These are phyloP conservation scores for Pyrochroa serraticornis DNA, from an alignment of 2,888 invertebrate species.

Conservation along the genomic window DNA sequence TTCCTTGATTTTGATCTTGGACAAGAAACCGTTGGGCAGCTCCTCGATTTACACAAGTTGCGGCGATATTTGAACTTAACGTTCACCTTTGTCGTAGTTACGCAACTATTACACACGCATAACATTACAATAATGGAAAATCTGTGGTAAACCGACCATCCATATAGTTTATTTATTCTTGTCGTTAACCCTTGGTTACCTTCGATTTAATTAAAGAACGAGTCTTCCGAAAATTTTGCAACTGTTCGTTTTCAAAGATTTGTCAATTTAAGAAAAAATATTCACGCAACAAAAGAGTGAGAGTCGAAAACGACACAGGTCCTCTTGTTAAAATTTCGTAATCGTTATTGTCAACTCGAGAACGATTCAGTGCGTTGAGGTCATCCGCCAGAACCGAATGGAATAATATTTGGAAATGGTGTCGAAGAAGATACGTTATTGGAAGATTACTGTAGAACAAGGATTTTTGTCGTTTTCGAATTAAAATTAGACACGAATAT, in stretches of 20 bases:
- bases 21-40: too few relatives aligned
- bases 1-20: too few relatives aligned
- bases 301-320: not conserved
- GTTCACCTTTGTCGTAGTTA: constrained; percentile 9
- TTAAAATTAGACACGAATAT: too few relatives aligned
- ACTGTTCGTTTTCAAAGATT: constrained; percentile 1
- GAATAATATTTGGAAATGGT: not conserved
- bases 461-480: too few relatives aligned
- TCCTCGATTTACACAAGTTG: constrained; percentile 1
- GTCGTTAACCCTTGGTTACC: not conserved
- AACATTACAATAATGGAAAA: constrained; percentile 8
- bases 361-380: constrained; percentile 13
- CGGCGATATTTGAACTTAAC: constrained; percentile 4
- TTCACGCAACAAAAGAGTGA: not conserved
- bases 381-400: constrained; percentile 12
- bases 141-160: not conserved
- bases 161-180: constrained; percentile 10
- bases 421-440: too few relatives aligned
- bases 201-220: not conserved
- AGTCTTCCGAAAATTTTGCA: not conserved
- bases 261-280: constrained; percentile 10
- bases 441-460: too few relatives aligned
- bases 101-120: constrained; percentile 9
- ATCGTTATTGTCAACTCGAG: not conserved
- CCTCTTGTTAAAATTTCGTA: not conserved